Percentiles rank a stretch among this genome's conserved stretches.
Evolutionary conservation across 2,888 invertebrate genomes (phyloP).

Genomic region (Morpho deidamia): DNA sequence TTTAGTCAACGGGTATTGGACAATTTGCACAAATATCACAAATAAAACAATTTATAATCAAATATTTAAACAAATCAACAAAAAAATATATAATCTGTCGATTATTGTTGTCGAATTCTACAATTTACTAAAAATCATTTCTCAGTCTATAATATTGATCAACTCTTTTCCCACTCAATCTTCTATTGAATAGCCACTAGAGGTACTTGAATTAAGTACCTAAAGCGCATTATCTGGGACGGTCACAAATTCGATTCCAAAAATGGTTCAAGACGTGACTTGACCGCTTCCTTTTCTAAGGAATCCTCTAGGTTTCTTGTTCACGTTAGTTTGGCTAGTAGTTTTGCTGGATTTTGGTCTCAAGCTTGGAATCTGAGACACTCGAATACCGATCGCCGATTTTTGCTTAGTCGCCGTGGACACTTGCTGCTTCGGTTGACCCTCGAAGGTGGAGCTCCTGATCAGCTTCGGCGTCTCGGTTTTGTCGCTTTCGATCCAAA

Average conservation of each 20-base stretch:
- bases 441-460: slow-evolving; percentile 83
- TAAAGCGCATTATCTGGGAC: slow-evolving; percentile 7
- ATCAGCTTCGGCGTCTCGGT: slow-evolving; percentile 66
- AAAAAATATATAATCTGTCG: not conserved
- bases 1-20: too few relatives aligned
- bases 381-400: slow-evolving; percentile 63
- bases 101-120: not conserved
- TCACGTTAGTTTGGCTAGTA: slow-evolving; percentile 33
- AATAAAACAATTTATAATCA: not conserved
- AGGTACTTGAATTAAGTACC: too few relatives aligned
- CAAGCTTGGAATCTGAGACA: slow-evolving; percentile 66
- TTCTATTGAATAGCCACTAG: too few relatives aligned
- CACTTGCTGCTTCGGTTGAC: slow-evolving; percentile 59
- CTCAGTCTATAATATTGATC: not conserved
- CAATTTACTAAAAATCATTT: not conserved
- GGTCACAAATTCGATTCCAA: not conserved
- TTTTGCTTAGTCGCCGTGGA: slow-evolving; percentile 66
- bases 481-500: slow-evolving; percentile 76
- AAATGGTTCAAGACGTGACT: slow-evolving; percentile 36
- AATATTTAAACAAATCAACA: not conserved
- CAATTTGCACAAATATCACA: not conserved
- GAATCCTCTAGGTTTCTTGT: slow-evolving; percentile 49
- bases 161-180: not conserved
- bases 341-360: slow-evolving; percentile 48
- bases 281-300: slow-evolving; percentile 54